Evolutionary conservation across 2,888 invertebrate species (phyloP).

Genomic region (Sarcophaga carnaria): DNA sequence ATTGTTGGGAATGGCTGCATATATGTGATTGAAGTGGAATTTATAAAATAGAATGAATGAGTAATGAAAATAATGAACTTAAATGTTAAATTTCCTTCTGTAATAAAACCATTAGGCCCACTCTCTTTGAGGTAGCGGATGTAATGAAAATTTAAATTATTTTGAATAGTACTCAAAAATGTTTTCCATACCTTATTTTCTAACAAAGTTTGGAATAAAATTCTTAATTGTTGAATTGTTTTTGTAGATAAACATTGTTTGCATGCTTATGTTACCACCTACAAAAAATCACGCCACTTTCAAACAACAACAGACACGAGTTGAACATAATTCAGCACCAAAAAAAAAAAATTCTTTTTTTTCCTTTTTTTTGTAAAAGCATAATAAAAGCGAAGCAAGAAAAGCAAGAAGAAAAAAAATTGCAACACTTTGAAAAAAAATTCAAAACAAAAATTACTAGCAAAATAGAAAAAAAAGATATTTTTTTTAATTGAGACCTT

Average conservation of each 20-base stretch:
- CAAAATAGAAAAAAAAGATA: slow-evolving; percentile 18
- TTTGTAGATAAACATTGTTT: slow-evolving; percentile 42
- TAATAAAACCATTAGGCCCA: background rate
- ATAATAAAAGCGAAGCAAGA: background rate
- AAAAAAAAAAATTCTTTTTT: background rate
- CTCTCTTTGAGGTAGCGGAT: background rate
- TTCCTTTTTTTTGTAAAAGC: background rate
- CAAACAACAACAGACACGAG: slow-evolving; percentile 49
- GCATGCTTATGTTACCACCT: slow-evolving; percentile 62
- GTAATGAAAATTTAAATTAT: slow-evolving; percentile 43
- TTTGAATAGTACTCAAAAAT: background rate
- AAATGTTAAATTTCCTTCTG: background rate
- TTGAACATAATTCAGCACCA: slow-evolving; percentile 31
- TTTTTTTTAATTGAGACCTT: slow-evolving; percentile 70
- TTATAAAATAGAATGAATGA: too few relatives aligned
- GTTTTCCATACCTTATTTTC: background rate
- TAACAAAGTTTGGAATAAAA: background rate
- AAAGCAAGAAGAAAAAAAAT: slow-evolving; percentile 18
- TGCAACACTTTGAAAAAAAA: slow-evolving; percentile 26
- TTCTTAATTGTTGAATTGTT: slow-evolving; percentile 56
- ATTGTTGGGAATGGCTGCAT: too few relatives aligned
- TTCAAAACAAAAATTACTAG: slow-evolving; percentile 5
- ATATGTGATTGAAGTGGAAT: too few relatives aligned
- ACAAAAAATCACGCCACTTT: slow-evolving; percentile 61
- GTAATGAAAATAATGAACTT: too few relatives aligned